Evolutionary conservation across 2,797 vertebrate genomes (phyloP).

Genomic region (Pseudochirops cupreus): DNA sequence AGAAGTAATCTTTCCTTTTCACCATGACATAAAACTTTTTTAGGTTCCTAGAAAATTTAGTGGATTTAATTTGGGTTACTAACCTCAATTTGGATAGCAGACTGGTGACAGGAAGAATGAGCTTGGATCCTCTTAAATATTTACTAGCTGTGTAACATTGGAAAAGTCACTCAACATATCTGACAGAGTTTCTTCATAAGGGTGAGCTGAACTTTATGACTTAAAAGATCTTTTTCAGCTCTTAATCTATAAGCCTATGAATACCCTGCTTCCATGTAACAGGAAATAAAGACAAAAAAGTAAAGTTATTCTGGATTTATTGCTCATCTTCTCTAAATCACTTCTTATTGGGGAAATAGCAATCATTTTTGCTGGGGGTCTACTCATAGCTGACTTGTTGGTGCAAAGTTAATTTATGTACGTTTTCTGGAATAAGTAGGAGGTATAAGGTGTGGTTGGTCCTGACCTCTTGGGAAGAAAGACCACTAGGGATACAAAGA

Average conservation of each 20-base stretch:
- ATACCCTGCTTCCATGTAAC: neutral
- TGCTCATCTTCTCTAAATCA: neutral
- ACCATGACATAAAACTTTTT: neutral
- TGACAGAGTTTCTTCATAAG: neutral
- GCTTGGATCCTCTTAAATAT: neutral
- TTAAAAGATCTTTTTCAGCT: neutral
- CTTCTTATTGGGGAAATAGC: neutral
- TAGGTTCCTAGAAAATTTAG: constrained; percentile 1
- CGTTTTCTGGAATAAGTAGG: neutral
- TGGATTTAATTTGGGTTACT: neutral
- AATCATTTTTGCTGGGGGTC: neutral
- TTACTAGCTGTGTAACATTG: neutral
- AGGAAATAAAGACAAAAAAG: constrained; percentile 2
- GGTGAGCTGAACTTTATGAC: neutral
- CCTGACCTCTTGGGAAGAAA: neutral
- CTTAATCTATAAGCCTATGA: neutral
- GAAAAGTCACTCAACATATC: neutral
- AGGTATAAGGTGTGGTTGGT: neutral
- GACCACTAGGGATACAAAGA: neutral
- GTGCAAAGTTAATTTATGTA: neutral
- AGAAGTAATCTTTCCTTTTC: constrained; percentile 38
- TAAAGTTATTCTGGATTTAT: neutral
- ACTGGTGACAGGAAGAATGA: neutral
- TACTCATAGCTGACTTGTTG: neutral
- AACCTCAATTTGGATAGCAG: neutral